Evolutionary conservation across 2,113 vertebrate species (phyloP), one percentile per base, ranked within the genome.

Genomic region (Turdus rufiventris): DNA sequence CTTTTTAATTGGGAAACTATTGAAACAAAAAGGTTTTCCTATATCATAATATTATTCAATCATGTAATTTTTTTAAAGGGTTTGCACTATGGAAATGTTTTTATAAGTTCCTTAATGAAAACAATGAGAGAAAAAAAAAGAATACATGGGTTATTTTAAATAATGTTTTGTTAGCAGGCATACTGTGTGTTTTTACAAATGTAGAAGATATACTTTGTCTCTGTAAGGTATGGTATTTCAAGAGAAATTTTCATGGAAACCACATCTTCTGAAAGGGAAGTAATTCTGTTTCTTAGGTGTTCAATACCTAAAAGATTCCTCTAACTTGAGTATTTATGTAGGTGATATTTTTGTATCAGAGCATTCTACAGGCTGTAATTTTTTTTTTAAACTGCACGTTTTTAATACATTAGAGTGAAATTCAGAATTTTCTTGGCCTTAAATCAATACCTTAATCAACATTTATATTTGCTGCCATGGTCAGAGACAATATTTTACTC

Each of bases 231-330:
- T 28, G 8, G 42, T 68, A 48, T 25, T 78, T 85, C 25, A 79
- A 45, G 8, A 50, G 47, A 93, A 94, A 67, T 72, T 89, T 31
- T 47, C 21, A 82, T n/a, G 38, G 43, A 93, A 85, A 73, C 21
- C 12, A 23, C 19, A 45, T 51, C 24, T 14, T 63, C 58, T 61
- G n/a, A 80, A 88, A 71, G 5, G 11, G 4, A 79, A 57, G 3
- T 21, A 73, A 13, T 68, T 73, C 17, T 25, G 5, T 60, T 57
- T 51, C 10, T 72, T 53, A 18, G 6, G 5, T 68, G 8, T 67
- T 31, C 57, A 17, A 73, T 26, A 50, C 14, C 21, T 57, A 48
- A 68, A 60, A 78, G 5, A 40, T 85, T 85, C 7, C 8, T 62
- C 36, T 61, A 62, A 47, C 14, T 1, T 45, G 7, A 42, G 16